These are phyloP conservation scores for Linnaemya tessellans DNA, from an alignment of 2,888 invertebrate species.

Conservation along the genomic window DNA sequence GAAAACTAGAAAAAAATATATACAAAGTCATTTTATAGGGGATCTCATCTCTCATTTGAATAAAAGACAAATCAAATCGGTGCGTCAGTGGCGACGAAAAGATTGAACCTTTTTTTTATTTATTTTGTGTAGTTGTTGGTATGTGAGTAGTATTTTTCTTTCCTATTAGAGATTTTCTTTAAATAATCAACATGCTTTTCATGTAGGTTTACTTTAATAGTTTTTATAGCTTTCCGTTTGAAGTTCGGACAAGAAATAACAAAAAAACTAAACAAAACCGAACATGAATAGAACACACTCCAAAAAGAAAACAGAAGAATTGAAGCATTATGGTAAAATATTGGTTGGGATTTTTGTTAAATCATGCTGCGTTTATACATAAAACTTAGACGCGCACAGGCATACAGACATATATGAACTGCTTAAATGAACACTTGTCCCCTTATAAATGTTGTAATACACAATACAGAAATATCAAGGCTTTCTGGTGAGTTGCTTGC, in stretches of 20 bases:
- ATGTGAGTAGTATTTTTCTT: constrained; percentile 12
- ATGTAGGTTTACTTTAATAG: constrained; percentile 66
- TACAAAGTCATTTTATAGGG: constrained; percentile 58
- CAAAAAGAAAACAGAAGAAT: constrained; percentile 3
- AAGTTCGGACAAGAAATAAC: constrained; percentile 40
- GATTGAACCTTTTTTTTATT: constrained; percentile 43
- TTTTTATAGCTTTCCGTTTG: constrained; percentile 67
- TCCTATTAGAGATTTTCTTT: constrained; percentile 33
- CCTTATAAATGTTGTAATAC: not conserved
- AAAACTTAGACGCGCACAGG: not conserved
- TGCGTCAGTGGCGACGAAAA: constrained; percentile 36
- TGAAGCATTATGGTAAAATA: constrained; percentile 40
- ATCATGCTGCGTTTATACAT: constrained; percentile 62
- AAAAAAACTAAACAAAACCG: constrained; percentile 3
- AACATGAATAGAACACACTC: constrained; percentile 1
- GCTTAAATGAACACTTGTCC: constrained; percentile 9
- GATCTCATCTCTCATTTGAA: constrained; percentile 65
- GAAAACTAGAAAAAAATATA: constrained; percentile 42
- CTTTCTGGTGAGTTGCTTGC: not conserved
- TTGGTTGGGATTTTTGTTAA: constrained; percentile 52
- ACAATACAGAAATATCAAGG: not conserved
- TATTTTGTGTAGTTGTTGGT: not conserved
- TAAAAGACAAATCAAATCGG: constrained; percentile 60
- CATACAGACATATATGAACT: not conserved
- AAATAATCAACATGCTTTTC: constrained; percentile 69